Evolutionary conservation across 2,113 vertebrate genomes (phyloP).

Genomic region (Agelaius tricolor): DNA sequence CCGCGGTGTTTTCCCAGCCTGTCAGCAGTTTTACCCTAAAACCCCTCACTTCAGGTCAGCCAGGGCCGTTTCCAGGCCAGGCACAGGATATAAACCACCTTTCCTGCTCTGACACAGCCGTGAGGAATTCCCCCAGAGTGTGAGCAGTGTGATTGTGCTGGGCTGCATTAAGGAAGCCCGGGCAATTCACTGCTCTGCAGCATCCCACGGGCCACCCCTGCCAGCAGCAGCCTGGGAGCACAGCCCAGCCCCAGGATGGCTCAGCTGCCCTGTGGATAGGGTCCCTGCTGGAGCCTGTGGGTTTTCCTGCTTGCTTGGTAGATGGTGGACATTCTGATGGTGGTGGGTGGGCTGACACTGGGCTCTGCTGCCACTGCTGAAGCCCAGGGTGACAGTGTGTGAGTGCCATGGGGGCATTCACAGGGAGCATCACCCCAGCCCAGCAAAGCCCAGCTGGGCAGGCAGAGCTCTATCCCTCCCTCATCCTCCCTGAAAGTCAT

Average conservation of each 20-base stretch:
- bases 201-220: neutral
- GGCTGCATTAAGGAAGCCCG: slow-evolving; percentile 29
- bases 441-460: neutral
- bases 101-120: slow-evolving; percentile 64
- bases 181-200: accelerated
- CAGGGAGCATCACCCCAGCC: neutral
- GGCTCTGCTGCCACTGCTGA: neutral
- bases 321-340: neutral
- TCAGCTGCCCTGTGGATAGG: accelerated
- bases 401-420: accelerated
- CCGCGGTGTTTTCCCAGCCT: neutral
- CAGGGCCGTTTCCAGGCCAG: neutral
- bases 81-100: slow-evolving; percentile 67
- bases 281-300: accelerated
- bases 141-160: neutral
- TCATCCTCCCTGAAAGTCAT: neutral
- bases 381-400: accelerated
- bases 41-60: neutral
- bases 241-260: accelerated
- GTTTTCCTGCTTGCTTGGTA: neutral
- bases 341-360: neutral
- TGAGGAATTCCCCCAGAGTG: slow-evolving; percentile 48
- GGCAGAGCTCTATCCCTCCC: neutral
- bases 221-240: neutral
- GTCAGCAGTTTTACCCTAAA: neutral